phyloP scores from a whole-genome alignment of 2,113 vertebrate genomes.

The Gallinago media region DNA sequence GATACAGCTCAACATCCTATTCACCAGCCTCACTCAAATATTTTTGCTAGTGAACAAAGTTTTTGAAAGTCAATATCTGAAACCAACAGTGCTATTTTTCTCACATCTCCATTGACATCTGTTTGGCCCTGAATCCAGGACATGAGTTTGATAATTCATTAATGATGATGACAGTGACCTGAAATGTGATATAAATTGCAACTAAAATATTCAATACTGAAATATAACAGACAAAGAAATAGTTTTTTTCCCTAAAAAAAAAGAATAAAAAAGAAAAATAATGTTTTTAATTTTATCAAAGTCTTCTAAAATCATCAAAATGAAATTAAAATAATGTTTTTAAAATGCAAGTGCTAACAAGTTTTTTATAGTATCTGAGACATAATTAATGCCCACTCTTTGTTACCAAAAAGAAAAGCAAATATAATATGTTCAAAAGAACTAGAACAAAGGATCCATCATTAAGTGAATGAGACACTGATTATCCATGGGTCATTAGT shows the following conservation, averaged over 20 bases:
- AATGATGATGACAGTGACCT: not conserved
- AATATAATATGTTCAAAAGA: conserved; percentile 20
- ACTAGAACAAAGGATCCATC: conserved; percentile 30
- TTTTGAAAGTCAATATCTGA: not conserved
- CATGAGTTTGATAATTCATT: not conserved
- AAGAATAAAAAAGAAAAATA: not conserved
- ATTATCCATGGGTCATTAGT: conserved; percentile 53
- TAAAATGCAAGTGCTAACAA: not conserved
- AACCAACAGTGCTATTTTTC: not conserved
- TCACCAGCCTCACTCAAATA: not conserved
- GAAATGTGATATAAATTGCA: not conserved
- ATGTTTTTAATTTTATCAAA: not conserved
- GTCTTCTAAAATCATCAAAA: not conserved
- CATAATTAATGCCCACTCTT: conserved; percentile 13
- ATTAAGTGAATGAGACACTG: conserved; percentile 29
- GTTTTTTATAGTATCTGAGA: not conserved
- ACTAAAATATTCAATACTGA: not conserved
- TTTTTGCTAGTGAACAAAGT: not conserved
- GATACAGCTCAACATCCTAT: not conserved
- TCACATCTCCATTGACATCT: not conserved
- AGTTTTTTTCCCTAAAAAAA: not conserved
- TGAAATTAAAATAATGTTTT: not conserved
- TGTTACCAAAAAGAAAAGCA: conserved; percentile 49
- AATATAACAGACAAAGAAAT: not conserved
- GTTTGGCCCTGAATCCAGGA: not conserved